Percentiles rank a stretch among this genome's conserved stretches.
Evolutionary conservation across 2,113 vertebrate species (phyloP).

Genomic region (Crocuta crocuta): DNA sequence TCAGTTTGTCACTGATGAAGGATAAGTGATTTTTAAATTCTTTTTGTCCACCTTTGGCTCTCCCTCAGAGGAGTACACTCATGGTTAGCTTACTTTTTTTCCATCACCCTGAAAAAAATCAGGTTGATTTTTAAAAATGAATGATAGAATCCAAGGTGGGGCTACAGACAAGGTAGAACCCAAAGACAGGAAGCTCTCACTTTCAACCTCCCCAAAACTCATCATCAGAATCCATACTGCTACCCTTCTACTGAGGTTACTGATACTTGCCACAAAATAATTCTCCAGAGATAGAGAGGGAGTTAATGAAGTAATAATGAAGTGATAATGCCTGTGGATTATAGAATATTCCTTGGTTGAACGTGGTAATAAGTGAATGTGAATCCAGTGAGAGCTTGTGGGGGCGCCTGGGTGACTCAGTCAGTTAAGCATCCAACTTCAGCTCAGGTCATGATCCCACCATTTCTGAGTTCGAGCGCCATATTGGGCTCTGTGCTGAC

Average conservation of each 20-base stretch:
- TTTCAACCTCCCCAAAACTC: background rate
- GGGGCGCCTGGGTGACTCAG: no score
- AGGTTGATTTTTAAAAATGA: background rate
- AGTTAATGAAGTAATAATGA: constrained; percentile 13
- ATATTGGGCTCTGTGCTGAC: no score
- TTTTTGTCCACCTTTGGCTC: constrained; percentile 30
- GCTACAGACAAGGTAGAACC: background rate
- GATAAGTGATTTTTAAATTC: constrained; percentile 71
- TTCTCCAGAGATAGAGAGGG: background rate
- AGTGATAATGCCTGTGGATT: background rate
- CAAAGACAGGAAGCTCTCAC: background rate
- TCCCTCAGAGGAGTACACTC: background rate
- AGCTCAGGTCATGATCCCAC: no score
- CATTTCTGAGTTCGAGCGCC: no score
- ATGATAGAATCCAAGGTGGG: background rate
- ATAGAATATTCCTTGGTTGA: background rate
- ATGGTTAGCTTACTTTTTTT: constrained; percentile 2
- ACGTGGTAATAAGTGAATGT: background rate
- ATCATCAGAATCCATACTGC: background rate
- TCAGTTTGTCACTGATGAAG: constrained; percentile 61
- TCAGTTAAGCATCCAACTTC: no score
- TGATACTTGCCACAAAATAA: constrained; percentile 25
- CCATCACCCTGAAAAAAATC: background rate
- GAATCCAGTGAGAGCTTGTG: background rate
- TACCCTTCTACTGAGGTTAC: constrained; percentile 6